Base-by-base conservation (phyloP, 2,113 vertebrate species). In the Laterallus jamaicensis region DNA sequence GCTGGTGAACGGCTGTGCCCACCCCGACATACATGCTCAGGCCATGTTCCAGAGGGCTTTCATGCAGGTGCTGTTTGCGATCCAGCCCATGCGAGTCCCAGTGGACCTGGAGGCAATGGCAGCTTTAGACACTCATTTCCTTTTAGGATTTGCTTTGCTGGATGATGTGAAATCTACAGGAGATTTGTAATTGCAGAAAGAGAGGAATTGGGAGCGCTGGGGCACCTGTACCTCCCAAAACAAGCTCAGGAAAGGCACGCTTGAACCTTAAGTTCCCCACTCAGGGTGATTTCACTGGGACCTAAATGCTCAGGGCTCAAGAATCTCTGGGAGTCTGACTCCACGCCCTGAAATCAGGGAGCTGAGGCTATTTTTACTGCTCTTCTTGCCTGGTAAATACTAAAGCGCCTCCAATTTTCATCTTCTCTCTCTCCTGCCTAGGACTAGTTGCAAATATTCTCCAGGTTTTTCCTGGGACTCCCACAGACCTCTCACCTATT, bases 11-110 rank as follows among this genome's bases (percentile, higher is more conserved):
- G 50, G 40, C 80, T 81, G 68, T 0, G 0, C 64, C 76, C 73
- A 66, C 25, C 32, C 17, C 0, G 0, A 21, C 42, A 37, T 22
- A 25, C 1, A 0, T 8, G 19, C 18, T 37, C 49, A 55, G 56
- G 22, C 42, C 71, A 25, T 0, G 0, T 69, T 40, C 44, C 50
- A 24, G 39, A 16, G 50, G 47, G 28, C 47, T 82, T 86, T 50
- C 54, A 22, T 0, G 0, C 21, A 37, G 11, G 24, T 49, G 32
- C 20, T 4, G 2, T 66, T 91, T 85, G 12, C 8, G 10, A 55
- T 55, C 42, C 76, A 83, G 31, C 26, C 35, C 59, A 66, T 31
- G 39, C 80, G 63, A 31, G 63, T 88, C 54, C 49, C 29, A 7
- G 22, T 6, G n/a, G 58, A 60, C 26, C 49, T 9, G 15, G 20